phyloP scores from a whole-genome alignment of 2,797 vertebrate species.

The Pseudocheirus occidentalis region DNA sequence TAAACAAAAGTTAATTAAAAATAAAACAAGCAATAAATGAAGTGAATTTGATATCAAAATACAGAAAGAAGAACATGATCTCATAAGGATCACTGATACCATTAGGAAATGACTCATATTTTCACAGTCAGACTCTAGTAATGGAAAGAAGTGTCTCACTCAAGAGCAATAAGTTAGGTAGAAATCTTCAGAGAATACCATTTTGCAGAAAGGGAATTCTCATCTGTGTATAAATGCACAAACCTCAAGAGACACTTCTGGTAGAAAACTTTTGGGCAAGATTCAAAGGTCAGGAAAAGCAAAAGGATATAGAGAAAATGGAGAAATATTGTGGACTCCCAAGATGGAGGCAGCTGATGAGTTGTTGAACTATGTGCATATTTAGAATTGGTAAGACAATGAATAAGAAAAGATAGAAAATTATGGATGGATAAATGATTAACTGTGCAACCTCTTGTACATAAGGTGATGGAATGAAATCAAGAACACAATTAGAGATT shows the following conservation, averaged over 20 bases:
- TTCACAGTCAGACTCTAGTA: neutral
- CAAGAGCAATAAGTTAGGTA: neutral
- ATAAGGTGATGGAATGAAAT: neutral
- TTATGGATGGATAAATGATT: neutral
- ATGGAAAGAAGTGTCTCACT: neutral
- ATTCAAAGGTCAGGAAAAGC: neutral
- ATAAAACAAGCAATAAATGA: neutral
- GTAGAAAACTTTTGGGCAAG: neutral
- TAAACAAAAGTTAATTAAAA: no score
- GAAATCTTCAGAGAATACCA: neutral
- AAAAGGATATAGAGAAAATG: neutral
- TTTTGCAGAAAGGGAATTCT: neutral
- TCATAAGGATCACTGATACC: neutral
- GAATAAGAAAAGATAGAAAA: neutral
- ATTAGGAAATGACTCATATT: neutral
- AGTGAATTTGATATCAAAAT: neutral
- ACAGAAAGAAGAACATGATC: neutral
- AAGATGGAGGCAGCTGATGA: neutral
- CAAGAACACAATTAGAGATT: neutral
- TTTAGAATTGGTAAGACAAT: neutral
- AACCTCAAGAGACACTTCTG: neutral
- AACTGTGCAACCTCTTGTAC: neutral
- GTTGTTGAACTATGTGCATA: neutral
- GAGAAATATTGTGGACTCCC: neutral
- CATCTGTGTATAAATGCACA: neutral